Conservation (phyloP, 2,888 invertebrate genomes). For the Lasioglossum villosulum region DNA sequence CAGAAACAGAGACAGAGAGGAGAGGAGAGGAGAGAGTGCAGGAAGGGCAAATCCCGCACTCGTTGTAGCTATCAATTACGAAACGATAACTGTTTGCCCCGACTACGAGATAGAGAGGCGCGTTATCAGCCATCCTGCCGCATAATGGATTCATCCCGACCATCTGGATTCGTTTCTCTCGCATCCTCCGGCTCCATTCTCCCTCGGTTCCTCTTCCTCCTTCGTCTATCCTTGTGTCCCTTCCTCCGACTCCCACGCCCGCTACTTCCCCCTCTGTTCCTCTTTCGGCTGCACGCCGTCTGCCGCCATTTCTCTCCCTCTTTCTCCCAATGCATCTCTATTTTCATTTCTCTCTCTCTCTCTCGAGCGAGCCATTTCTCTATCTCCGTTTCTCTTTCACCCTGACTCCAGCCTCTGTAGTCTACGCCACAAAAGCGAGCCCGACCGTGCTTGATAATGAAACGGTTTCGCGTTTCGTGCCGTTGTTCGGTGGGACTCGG, state of each 20-base stretch:
- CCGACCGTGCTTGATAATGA: conserved; percentile 70
- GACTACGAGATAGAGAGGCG: conserved; percentile 46
- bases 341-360: not conserved
- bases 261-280: not conserved
- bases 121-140: conserved; percentile 63
- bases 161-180: conserved; percentile 62
- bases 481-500: conserved; percentile 49
- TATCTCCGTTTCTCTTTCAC: conserved; percentile 9
- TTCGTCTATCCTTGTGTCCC: conserved; percentile 3
- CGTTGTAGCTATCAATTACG: conserved; percentile 69
- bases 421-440: conserved; percentile 62
- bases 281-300: conserved; percentile 3
- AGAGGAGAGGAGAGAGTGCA: not conserved
- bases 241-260: not conserved
- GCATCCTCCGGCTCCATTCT: conserved; percentile 32
- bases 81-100: conserved; percentile 68
- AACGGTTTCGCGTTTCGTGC: conserved; percentile 73
- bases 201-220: not conserved
- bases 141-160: conserved; percentile 68
- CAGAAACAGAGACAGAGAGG: not conserved
- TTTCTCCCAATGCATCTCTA: not conserved
- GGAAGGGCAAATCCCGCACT: conserved; percentile 50
- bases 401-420: conserved; percentile 37
- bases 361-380: not conserved
- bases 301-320: not conserved